Percentiles rank a stretch among this genome's conserved stretches.
phyloP scores from a whole-genome alignment of 2,888 invertebrate species.

The Baronia brevicornis region DNA sequence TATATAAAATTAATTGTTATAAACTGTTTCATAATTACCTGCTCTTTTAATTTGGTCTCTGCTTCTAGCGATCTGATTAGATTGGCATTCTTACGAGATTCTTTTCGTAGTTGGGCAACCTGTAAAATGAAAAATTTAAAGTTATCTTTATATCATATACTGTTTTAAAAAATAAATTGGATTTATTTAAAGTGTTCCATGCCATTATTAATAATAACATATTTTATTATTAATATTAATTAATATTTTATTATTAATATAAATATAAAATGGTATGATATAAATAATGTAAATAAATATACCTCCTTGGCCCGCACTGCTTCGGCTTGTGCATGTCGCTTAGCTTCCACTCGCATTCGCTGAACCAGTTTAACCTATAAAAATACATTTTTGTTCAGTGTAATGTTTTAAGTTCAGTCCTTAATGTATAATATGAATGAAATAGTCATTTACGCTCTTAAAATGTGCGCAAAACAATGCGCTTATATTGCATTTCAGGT shows the following conservation, averaged over 20 bases:
- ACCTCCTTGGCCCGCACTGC: constrained; percentile 84
- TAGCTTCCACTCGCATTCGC: constrained; percentile 94
- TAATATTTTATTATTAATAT: neutral
- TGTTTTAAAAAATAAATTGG: neutral
- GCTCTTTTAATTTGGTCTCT: constrained; percentile 91
- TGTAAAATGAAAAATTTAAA: constrained; percentile 18
- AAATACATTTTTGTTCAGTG: neutral
- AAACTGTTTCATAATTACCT: constrained; percentile 39
- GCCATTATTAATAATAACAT: too few species aligned
- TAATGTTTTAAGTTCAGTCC: too few species aligned
- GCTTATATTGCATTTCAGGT: too few species aligned
- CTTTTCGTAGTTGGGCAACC: constrained; percentile 93
- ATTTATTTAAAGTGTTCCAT: neutral
- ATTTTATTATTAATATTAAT: too few species aligned
- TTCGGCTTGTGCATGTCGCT: constrained; percentile 89
- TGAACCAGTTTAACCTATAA: constrained; percentile 86
- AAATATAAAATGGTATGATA: neutral
- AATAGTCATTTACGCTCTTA: too few species aligned
- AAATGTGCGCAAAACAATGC: too few species aligned
- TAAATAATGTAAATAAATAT: too few species aligned
- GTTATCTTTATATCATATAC: constrained; percentile 1
- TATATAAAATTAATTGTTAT: too few species aligned
- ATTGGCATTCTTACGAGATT: constrained; percentile 90
- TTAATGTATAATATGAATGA: too few species aligned
- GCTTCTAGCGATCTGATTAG: constrained; percentile 91